A percentile compares a stretch with the other conserved stretches of the same genome.
These are phyloP conservation scores for Lamellibrachia satsuma DNA, from an alignment of 2,888 invertebrate species.

Conservation along the genomic window DNA sequence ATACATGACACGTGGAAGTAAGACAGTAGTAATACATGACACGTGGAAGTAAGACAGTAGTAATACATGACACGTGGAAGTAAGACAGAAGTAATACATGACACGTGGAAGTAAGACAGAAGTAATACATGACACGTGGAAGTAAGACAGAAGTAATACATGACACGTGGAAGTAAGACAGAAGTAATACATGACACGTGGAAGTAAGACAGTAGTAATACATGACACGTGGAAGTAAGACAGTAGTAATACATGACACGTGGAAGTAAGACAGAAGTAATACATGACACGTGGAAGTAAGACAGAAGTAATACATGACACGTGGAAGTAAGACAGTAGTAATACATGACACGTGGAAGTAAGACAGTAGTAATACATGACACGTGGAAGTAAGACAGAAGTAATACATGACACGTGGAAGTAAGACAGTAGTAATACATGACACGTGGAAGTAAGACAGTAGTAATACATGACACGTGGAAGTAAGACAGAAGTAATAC, in stretches of 20 bases:
- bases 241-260: constrained; percentile 45
- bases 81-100: not conserved
- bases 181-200: constrained; percentile 68
- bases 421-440: constrained; percentile 36
- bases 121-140: constrained; percentile 77
- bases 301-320: not conserved
- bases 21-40: not conserved
- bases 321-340: constrained; percentile 71
- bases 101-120: constrained; percentile 72
- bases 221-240: constrained; percentile 77
- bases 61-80: constrained; percentile 78
- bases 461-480: constrained; percentile 69
- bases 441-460: constrained; percentile 70
- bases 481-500: constrained; percentile 64
- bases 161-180: constrained; percentile 74
- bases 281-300: constrained; percentile 70
- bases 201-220: constrained; percentile 68
- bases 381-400: constrained; percentile 71
- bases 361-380: not conserved
- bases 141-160: constrained; percentile 42
- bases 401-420: constrained; percentile 73
- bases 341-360: constrained; percentile 73
- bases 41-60: constrained; percentile 71
- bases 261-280: constrained; percentile 70
- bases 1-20: constrained; percentile 78